Percentiles rank a stretch among this genome's conserved stretches.
Evolutionary conservation across 2,888 invertebrate genomes (phyloP).

Genomic region (Ennomos erosarius): DNA sequence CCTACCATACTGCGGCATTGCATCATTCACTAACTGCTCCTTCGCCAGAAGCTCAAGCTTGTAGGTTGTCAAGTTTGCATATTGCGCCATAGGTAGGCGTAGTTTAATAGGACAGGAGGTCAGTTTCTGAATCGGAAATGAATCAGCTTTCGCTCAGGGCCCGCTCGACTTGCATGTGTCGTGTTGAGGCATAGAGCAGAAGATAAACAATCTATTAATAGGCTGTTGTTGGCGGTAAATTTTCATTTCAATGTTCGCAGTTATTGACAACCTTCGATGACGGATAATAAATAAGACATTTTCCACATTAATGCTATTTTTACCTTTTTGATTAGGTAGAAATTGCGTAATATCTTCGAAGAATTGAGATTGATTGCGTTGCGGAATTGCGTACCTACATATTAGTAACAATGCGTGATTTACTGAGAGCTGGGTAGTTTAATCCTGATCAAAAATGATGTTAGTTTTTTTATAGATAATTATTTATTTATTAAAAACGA

Average conservation of each 20-base stretch:
- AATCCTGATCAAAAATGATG: too few relatives aligned
- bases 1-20: not conserved
- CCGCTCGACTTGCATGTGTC: slow-evolving; percentile 19
- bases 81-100: slow-evolving; percentile 28
- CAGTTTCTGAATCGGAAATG: slow-evolving; percentile 39
- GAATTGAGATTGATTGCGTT: too few relatives aligned
- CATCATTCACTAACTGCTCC: not conserved
- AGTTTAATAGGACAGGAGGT: slow-evolving; percentile 35
- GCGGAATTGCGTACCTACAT: too few relatives aligned
- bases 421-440: too few relatives aligned
- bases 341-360: too few relatives aligned
- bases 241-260: slow-evolving; percentile 34
- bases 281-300: not conserved
- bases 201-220: slow-evolving; percentile 30
- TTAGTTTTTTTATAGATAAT: too few relatives aligned
- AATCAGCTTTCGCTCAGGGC: slow-evolving; percentile 38
- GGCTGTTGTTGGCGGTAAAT: slow-evolving; percentile 12
- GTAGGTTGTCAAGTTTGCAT: slow-evolving; percentile 17
- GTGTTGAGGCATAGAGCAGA: slow-evolving; percentile 26
- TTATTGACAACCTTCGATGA: slow-evolving; percentile 6
- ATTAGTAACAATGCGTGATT: too few relatives aligned
- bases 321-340: too few relatives aligned
- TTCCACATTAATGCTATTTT: too few relatives aligned
- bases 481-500: too few relatives aligned
- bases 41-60: too few relatives aligned